Conservation (phyloP, 2,113 vertebrate genomes). For the Tenrec ecaudatus region DNA sequence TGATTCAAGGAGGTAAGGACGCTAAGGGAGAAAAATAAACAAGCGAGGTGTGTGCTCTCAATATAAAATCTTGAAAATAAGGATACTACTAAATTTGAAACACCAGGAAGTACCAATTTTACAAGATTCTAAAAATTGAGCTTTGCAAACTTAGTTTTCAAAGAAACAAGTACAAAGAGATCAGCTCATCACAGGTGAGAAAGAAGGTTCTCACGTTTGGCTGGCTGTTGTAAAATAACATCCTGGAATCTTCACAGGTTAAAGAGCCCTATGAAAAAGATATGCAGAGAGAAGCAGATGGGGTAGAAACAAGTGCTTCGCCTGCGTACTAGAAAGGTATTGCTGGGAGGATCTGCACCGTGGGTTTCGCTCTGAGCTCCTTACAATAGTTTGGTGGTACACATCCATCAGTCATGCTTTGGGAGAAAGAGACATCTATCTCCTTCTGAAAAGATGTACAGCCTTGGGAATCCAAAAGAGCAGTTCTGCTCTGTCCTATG, state of each 20-base stretch:
- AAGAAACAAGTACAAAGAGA: constrained; percentile 34
- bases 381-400: too few relatives aligned
- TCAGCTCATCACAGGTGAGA: neutral
- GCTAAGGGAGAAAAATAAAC: neutral
- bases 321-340: constrained; percentile 63
- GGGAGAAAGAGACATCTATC: too few relatives aligned
- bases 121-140: constrained; percentile 53
- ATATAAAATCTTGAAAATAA: constrained; percentile 35
- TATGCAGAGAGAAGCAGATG: constrained; percentile 53
- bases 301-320: constrained; percentile 50
- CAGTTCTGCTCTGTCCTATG: too few relatives aligned
- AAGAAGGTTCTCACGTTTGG: neutral
- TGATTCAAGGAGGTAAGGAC: neutral
- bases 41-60: neutral
- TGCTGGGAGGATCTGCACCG: constrained; percentile 41
- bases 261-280: constrained; percentile 60
- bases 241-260: constrained; percentile 47
- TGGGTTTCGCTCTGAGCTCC: neutral
- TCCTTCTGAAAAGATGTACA: too few relatives aligned
- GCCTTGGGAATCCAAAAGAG: too few relatives aligned
- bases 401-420: too few relatives aligned
- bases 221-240: constrained; percentile 70
- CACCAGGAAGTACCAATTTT: neutral
- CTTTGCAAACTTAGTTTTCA: constrained; percentile 62
- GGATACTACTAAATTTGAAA: constrained; percentile 22